Evolutionary conservation across 2,888 invertebrate genomes (phyloP).

Genomic region (Fabriciana adippe): DNA sequence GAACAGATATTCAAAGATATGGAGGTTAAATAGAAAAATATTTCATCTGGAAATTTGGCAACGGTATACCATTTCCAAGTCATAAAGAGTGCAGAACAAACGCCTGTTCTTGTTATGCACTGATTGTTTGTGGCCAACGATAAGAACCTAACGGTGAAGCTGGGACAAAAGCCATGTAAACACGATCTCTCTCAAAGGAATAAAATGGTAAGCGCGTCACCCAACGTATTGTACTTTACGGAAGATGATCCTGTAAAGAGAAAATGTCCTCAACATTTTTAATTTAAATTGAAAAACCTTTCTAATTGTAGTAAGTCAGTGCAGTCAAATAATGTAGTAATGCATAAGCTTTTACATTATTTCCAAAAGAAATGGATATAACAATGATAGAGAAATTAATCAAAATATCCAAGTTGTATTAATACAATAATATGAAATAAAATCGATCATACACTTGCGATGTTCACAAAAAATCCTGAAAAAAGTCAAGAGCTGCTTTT

Average conservation of each 20-base stretch:
- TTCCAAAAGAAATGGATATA: no score
- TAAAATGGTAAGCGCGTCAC: constrained; percentile 31
- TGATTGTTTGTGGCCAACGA: constrained; percentile 57
- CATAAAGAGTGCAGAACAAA: constrained; percentile 46
- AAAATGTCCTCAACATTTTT: not conserved
- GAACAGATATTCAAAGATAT: constrained; percentile 32
- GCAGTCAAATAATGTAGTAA: not conserved
- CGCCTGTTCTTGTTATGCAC: constrained; percentile 68
- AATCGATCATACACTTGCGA: no score
- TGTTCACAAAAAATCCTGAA: no score
- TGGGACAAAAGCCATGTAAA: constrained; percentile 52
- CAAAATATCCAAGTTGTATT: no score
- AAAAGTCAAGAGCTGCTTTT: not conserved
- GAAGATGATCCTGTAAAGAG: constrained; percentile 23
- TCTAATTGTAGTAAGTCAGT: not conserved
- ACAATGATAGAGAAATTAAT: no score
- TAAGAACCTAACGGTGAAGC: constrained; percentile 58
- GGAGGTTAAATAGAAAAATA: constrained; percentile 34
- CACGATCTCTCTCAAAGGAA: constrained; percentile 40
- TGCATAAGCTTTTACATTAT: no score
- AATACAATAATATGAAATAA: no score
- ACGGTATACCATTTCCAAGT: constrained; percentile 48
- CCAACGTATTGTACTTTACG: constrained; percentile 26
- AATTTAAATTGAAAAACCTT: not conserved
- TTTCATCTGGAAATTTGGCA: constrained; percentile 43